Evolutionary conservation across 2,888 invertebrate genomes (phyloP), one percentile per base, ranked within the genome.

Genomic region (Zhuqinia jingwanae): DNA sequence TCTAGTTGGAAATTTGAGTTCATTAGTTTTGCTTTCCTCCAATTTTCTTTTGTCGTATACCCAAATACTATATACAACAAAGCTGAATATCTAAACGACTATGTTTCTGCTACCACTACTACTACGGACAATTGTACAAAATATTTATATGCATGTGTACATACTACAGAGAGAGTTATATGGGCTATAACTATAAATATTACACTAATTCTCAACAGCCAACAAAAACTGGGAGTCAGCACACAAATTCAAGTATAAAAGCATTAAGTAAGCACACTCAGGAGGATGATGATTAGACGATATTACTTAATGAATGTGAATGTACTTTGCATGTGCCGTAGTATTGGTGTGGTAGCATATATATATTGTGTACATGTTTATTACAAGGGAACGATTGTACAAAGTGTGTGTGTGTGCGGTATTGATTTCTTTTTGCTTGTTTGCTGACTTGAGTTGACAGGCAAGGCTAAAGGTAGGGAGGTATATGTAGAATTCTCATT

Each of bases 1-100:
- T 75, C 82, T 60, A 27, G 63, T 75, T 83, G 76, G 75, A 80
- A 80, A 70, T 80, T 83, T 75, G 60, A 83, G 82, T 75, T 75
- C 73, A 83, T 75, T 75, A 50, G 73, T 73, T 83, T 75, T 75
- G 75, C 42, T 63, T 65, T 45, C 73, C 30, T 45, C 60, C 22
- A 73, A 42, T 76, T 81, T 73, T 58, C 73, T 58, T n/a, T n/a
- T n/a, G n/a, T n/a, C n/a, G n/a, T n/a, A n/a, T n/a, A n/a, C n/a
- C n/a, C n/a, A n/a, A n/a, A n/a, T n/a, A n/a, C n/a, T n/a, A n/a
- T n/a, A n/a, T n/a, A n/a, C 45, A 60, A 8, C 3, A 8, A 36
- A 36, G 45, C 27, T 81, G 60, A 58, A 60, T 65, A 78, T 47
- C 47, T 63, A 42, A 27, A 36, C 63, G 60, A 47, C 47, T 27